These are phyloP conservation scores for Spinibarbus caldwelli DNA, from an alignment of 2,797 vertebrate species.

Conservation along the genomic window DNA sequence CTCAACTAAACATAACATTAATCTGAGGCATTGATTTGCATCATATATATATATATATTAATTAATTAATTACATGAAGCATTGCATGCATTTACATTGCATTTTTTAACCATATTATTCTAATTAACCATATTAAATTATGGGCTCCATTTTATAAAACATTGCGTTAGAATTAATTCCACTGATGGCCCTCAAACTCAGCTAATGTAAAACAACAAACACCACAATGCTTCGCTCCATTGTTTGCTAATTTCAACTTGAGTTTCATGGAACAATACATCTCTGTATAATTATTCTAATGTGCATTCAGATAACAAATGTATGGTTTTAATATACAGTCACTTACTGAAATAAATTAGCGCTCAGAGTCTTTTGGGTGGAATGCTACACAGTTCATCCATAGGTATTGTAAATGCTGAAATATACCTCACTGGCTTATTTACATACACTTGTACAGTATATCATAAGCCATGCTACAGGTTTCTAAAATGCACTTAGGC, in stretches of 20 bases:
- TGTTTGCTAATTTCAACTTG: slow-evolving; percentile 21
- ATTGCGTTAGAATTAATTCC: background rate
- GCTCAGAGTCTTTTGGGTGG: background rate
- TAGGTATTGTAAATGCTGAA: background rate
- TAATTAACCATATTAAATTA: slow-evolving; percentile 6
- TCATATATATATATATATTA: no score
- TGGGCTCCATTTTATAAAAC: slow-evolving; percentile 9
- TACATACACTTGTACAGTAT: background rate
- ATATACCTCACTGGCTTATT: background rate
- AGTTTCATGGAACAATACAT: slow-evolving; percentile 34
- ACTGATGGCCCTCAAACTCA: background rate
- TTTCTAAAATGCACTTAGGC: background rate
- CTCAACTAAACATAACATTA: background rate
- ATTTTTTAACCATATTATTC: no score
- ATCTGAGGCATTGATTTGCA: background rate
- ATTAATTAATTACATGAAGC: background rate
- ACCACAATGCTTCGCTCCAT: background rate
- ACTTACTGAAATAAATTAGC: slow-evolving; percentile 20
- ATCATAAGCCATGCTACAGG: background rate
- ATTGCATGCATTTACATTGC: no score
- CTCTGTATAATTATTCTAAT: slow-evolving; percentile 25
- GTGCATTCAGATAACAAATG: slow-evolving; percentile 34
- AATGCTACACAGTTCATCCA: background rate
- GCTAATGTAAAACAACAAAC: slow-evolving; percentile 1
- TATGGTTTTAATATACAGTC: slow-evolving; percentile 26